These are phyloP conservation scores for Sebastes vulpes DNA, from an alignment of 2,797 vertebrate species.

Conservation along the genomic window DNA sequence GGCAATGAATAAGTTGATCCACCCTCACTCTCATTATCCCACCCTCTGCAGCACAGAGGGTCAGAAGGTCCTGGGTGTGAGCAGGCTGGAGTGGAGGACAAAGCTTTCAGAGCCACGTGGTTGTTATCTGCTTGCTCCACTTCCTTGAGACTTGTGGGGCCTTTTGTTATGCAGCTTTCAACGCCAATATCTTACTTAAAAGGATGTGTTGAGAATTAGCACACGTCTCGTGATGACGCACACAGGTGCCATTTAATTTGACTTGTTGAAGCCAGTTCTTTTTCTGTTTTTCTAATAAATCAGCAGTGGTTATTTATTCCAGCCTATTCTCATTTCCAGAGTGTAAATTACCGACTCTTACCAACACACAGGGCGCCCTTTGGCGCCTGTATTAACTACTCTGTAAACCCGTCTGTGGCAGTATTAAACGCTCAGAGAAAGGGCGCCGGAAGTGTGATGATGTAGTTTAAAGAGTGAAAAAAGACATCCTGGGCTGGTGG, in stretches of 20 bases:
- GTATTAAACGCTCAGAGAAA: no score
- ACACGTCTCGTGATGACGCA: conserved; percentile 12
- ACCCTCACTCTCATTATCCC: conserved; percentile 49
- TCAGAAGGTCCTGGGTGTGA: conserved; percentile 52
- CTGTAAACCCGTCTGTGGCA: no score
- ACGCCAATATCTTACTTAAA: neutral
- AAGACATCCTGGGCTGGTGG: no score
- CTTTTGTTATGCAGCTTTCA: conserved; percentile 41
- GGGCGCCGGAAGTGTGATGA: no score
- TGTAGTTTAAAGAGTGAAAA: no score
- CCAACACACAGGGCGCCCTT: no score
- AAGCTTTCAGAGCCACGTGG: conserved; percentile 40
- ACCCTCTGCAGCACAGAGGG: conserved; percentile 10
- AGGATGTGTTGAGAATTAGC: conserved; percentile 8
- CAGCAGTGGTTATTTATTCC: neutral
- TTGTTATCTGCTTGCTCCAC: conserved; percentile 65
- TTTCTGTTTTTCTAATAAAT: neutral
- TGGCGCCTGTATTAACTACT: no score
- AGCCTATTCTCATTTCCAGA: neutral
- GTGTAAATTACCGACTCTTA: no score
- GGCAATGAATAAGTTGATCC: conserved; percentile 46
- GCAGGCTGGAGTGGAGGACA: conserved; percentile 37
- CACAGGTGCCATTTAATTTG: conserved; percentile 15
- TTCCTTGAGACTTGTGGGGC: conserved; percentile 28
- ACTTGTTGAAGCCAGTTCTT: neutral